phyloP scores from a whole-genome alignment of 1,140 invertebrate genomes.

The Plodia interpunctella region DNA sequence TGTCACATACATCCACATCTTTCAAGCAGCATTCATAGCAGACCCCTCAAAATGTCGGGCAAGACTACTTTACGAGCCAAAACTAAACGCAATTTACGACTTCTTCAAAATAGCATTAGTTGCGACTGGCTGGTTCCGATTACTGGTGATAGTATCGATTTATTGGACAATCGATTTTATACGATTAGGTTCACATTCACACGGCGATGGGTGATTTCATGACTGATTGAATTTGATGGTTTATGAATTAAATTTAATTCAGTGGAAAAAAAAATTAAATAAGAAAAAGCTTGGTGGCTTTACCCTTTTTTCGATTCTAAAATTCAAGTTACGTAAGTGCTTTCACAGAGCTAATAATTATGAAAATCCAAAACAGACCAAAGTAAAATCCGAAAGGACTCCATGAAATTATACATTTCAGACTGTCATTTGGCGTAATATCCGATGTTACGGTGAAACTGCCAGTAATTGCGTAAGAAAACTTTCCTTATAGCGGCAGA shows the following conservation, averaged over 20 bases:
- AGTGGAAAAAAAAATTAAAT: no score
- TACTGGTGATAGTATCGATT: slow-evolving; percentile 21
- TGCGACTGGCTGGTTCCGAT: slow-evolving; percentile 33
- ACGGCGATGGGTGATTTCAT: slow-evolving; percentile 14
- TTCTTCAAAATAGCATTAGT: slow-evolving; percentile 37
- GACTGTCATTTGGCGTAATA: slow-evolving; percentile 3
- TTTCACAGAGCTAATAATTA: no score
- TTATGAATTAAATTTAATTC: no score
- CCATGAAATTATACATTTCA: slow-evolving; percentile 1
- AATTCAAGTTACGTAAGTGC: no score
- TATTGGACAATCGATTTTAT: slow-evolving; percentile 31
- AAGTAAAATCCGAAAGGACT: slow-evolving; percentile 10
- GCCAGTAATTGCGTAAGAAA: neutral
- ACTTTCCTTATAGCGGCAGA: slow-evolving; percentile 4
- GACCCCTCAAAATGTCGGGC: slow-evolving; percentile 26
- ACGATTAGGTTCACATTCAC: slow-evolving; percentile 33
- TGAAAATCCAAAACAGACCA: neutral
- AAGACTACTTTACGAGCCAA: slow-evolving; percentile 60
- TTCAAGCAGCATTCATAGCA: neutral
- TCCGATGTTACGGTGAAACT: slow-evolving; percentile 1
- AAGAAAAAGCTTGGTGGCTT: no score
- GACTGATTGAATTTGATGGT: neutral
- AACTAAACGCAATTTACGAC: slow-evolving; percentile 52
- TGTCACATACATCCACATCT: neutral
- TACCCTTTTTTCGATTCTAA: no score